Base-by-base conservation (phyloP, 2,113 vertebrate genomes). In the Kryptolebias marmoratus region DNA sequence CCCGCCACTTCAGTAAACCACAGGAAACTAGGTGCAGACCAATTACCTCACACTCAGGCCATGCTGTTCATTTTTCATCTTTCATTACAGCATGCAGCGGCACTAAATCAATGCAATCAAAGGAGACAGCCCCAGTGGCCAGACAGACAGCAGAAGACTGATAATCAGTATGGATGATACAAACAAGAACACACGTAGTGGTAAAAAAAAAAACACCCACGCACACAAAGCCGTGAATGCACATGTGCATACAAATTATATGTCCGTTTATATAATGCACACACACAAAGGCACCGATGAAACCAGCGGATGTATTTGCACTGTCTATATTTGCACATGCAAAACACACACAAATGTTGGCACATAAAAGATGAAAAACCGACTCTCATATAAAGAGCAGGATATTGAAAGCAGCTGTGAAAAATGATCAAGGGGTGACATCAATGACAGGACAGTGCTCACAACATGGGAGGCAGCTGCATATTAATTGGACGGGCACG, bases 361-460 rank as follows among this genome's bases (percentile, higher is more conserved):
- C 64, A 67, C 81, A 86, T 72, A 84, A 78, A 87, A 88, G 86
- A 91, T 89, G 86, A 90, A 88, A 22, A 90, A 89, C 72, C 39
- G 63, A 45, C 59, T 61, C 73, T 84, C 80, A 9, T 42, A 88
- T 91, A 90, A 90, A 91, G 71, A 89, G 64, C 81, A 89, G 90
- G 89, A 91, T 91, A 91, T 91, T 89, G 83, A 75, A 88, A 59
- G 82, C 81, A 84, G 89, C 82, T 86, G 81, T 80, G 80, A 88
- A 83, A 90, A 90, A 89, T 84, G 80, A 91, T 91, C 89, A 90
- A 92, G 88, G 87, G 84, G 73, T 77, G 86, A 88, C 89, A 91
- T 91, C 87, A 91, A 89, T 88, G 84, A 82, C 75, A 70, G 72
- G 75, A 87, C 44, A 56, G 83, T 77, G 77, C 73, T 83, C 75